Evolutionary conservation across 2,113 vertebrate genomes (phyloP), one percentile per base, ranked within the genome.

Genomic region (Crotophaga sulcirostris): DNA sequence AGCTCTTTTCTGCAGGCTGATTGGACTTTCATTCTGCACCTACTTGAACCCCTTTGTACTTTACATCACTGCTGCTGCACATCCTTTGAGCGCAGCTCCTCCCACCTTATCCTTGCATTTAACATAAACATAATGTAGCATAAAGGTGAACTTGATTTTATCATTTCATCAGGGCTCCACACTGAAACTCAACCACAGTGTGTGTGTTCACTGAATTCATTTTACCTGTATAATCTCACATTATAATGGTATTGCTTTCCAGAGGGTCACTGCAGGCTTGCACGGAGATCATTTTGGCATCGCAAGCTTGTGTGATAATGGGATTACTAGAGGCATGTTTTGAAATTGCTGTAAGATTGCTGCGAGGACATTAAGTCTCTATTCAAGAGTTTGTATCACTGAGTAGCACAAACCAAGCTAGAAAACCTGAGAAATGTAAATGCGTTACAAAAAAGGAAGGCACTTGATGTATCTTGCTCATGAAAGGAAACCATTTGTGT

Each of bases 221-320:
- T 97, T 91, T 70, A 66, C 87, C 68, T 94, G 84, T 85, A 95
- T 96, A 96, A 96, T 90, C 78, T 96, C 67, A 47, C 83, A 77
- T 95, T 93, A 87, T 81, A 84, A 82, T 21, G 55, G 72, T 85
- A 88, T 95, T 95, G 84, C 52, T 59, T 96, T 94, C 82, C 82
- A 80, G 59, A 96, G 93, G 95, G 92, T 96, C 94, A 95, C 72
- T 77, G 79, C 83, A 94, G 82, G 47, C 87, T 77, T 73, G 51
- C 51, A 60, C 79, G 52, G 70, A 80, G 79, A 92, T 85, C 6
- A 59, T 94, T 93, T 88, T 94, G 75, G 91, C 93, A 77, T 69
- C 77, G 68, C 40, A 59, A 91, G 87, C 82, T 70, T 70, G 58
- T 85, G 63, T 86, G 79, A 74, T 90, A 96, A 95, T 70, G 79